Conservation (phyloP, 2,888 invertebrate genomes). For the Tetramorium bicarinatum region DNA sequence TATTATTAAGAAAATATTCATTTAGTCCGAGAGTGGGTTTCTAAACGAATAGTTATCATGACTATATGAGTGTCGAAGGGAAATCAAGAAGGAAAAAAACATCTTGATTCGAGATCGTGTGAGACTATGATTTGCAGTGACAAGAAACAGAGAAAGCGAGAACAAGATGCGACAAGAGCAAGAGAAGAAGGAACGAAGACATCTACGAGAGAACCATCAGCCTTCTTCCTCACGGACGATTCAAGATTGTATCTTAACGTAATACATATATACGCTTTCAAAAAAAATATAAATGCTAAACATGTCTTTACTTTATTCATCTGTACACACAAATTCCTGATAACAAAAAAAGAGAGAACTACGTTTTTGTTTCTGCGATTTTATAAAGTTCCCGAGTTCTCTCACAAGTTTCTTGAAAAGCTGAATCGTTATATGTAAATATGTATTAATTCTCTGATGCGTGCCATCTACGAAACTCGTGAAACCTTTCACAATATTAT, state of each 20-base stretch:
- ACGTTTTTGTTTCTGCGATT: conserved; percentile 69
- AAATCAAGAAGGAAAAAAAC: conserved; percentile 6
- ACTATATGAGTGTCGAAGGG: background rate
- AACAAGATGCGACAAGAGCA: conserved; percentile 1
- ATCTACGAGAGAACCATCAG: conserved; percentile 71
- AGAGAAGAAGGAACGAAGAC: conserved; percentile 76
- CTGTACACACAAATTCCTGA: conserved; percentile 83
- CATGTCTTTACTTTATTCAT: conserved; percentile 84
- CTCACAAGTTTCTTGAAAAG: conserved; percentile 34
- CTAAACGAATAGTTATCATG: conserved; percentile 35
- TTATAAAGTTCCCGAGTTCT: background rate
- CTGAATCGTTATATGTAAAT: conserved; percentile 8
- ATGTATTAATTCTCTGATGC: conserved; percentile 12
- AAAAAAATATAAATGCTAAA: conserved; percentile 82
- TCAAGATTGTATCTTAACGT: conserved; percentile 84
- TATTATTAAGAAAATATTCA: conserved; percentile 60
- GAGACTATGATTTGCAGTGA: background rate
- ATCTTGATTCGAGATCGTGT: background rate
- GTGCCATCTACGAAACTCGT: background rate
- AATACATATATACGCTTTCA: conserved; percentile 83
- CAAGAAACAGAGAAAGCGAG: conserved; percentile 11
- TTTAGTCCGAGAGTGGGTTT: conserved; percentile 57
- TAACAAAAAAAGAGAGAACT: conserved; percentile 55
- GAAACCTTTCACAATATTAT: conserved; percentile 10
- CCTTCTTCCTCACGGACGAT: conserved; percentile 79